Evolutionary conservation across 1,140 invertebrate species (phyloP).

Genomic region (Nasonia giraulti): DNA sequence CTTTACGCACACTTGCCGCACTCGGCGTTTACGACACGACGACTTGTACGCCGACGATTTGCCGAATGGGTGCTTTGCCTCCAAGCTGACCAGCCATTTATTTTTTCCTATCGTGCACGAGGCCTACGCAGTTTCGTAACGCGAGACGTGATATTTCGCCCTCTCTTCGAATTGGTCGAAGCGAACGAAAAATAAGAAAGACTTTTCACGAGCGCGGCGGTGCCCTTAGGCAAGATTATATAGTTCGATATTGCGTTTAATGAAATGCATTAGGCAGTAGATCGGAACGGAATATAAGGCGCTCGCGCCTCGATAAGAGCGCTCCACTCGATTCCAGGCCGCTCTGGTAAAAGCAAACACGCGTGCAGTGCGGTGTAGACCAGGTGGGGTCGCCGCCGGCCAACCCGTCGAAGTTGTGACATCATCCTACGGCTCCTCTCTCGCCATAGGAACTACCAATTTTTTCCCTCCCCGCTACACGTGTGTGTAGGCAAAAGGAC

Average conservation of each 20-base stretch:
- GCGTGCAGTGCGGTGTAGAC: conserved; percentile 39
- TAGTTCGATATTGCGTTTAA: conserved; percentile 34
- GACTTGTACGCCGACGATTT: conserved; percentile 8
- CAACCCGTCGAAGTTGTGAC: conserved; percentile 46
- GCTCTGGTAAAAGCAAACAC: conserved; percentile 34
- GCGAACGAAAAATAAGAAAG: neutral
- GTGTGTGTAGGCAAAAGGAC: conserved; percentile 47
- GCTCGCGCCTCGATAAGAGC: conserved; percentile 24
- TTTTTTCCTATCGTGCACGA: neutral
- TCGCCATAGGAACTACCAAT: conserved; percentile 37
- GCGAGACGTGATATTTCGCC: neutral
- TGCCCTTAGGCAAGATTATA: conserved; percentile 14
- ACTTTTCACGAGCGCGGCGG: neutral
- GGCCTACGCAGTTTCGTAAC: neutral
- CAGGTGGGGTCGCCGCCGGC: conserved; percentile 35
- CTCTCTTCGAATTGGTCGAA: neutral
- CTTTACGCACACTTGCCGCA: conserved; percentile 24
- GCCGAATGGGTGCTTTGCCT: neutral
- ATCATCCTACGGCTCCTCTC: conserved; percentile 43
- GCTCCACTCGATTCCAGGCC: neutral
- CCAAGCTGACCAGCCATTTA: neutral
- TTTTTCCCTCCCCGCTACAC: neutral
- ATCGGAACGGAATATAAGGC: conserved; percentile 31
- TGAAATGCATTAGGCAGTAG: conserved; percentile 39
- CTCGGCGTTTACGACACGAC: conserved; percentile 19